phyloP scores from a whole-genome alignment of 2,113 vertebrate genomes.

The Grus americana region DNA sequence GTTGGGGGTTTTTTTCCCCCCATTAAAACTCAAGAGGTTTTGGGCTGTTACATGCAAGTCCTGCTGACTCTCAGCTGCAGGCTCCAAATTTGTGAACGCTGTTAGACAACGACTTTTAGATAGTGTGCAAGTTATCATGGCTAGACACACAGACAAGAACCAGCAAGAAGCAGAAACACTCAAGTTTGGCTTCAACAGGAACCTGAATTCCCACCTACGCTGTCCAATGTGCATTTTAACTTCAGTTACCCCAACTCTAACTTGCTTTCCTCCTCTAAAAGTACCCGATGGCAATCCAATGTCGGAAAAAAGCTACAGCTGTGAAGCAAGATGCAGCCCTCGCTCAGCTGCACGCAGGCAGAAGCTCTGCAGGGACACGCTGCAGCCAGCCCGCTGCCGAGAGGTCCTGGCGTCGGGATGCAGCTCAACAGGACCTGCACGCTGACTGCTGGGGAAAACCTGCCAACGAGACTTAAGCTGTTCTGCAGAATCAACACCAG shows the following conservation, averaged over 20 bases:
- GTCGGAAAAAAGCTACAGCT: not conserved
- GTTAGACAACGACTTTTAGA: not conserved
- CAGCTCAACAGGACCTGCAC: not conserved
- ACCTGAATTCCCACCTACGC: not conserved
- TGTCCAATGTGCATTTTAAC: not conserved
- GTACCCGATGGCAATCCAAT: not conserved
- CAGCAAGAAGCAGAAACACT: not conserved
- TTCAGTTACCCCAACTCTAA: not conserved
- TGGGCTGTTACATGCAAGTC: not conserved
- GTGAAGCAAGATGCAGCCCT: rapidly evolving
- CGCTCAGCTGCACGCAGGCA: not conserved
- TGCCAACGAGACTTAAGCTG: not conserved
- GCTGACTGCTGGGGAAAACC: not conserved
- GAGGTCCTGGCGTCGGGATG: not conserved
- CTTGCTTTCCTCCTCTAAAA: not conserved
- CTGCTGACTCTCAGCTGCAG: not conserved
- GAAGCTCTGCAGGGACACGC: not conserved
- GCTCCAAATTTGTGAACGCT: not conserved
- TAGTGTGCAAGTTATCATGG: not conserved
- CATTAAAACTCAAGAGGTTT: not conserved
- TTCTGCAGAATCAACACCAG: slow-evolving; percentile 32
- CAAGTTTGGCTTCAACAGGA: not conserved
- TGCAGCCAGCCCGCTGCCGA: not conserved
- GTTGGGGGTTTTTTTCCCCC: too few species aligned
- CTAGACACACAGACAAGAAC: not conserved